Base-by-base conservation (phyloP, 2,797 vertebrate species). In the Pseudomugil gertrudae region DNA sequence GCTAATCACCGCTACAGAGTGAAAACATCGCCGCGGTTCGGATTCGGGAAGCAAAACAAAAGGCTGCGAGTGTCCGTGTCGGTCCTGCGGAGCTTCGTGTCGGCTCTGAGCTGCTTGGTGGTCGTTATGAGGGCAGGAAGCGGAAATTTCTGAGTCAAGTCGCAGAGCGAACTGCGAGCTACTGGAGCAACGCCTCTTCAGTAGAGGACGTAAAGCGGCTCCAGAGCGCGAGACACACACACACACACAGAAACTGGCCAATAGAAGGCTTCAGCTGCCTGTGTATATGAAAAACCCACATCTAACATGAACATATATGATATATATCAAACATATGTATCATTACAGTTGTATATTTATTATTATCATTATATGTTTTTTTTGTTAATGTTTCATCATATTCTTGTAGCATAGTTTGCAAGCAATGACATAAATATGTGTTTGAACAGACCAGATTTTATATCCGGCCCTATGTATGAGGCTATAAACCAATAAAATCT, bases 111-210 rank as follows among this genome's bases (percentile, higher is more conserved):
- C 66, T 65, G 32, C 30, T 43, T 9, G 57, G 13, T 61, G 53
- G n/a, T 84, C 83, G 85, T 74, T 80, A 0, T 85, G 79, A 71
- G 75, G 67, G 88, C 86, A 93, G 93, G 92, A 94, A 93, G 89
- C 92, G 92, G 93, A 94, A 93, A 94, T 94, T 85, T 92, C 75
- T 74, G 61, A 45, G 64, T 35, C 64, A 35, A 79, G 85, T 81
- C 72, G 57, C 84, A 74, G 84, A 87, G 81, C 79, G 83, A 78
- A 80, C 55, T 56, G 45, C 63, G 13, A 68, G 1, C 71, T 15
- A 0, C 50, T 65, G 81, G 68, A 76, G 88, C 84, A 35, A 92
- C 91, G 92, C 92, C 90, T 90, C 89, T 80, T 78, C 57, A 54
- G 79, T 58, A 74, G 79, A 85, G 83, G 59, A 81, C 66, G 74